Evolutionary conservation across 2,113 vertebrate genomes (phyloP), one percentile per base, ranked within the genome.

Genomic region (Ursus arctos): DNA sequence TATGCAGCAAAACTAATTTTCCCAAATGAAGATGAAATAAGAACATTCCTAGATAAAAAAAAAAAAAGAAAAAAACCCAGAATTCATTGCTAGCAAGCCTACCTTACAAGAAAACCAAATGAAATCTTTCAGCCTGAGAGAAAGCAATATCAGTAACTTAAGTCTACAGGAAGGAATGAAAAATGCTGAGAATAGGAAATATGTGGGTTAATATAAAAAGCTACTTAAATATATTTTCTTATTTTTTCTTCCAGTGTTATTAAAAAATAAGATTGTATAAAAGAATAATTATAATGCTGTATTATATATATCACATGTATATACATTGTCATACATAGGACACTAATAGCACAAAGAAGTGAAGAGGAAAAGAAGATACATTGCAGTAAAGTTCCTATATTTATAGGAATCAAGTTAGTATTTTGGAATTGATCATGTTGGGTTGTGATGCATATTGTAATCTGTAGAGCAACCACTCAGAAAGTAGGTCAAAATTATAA

Each of bases 1-100:
- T 51, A 18, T 26, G 43, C 33, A 91, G 16, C 24, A 67, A 91
- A 80, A 91, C 33, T 80, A 53, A 49, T 22, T 53, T 80, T 67
- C 74, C 63, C 49, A 90, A 65, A 26, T 79, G 15, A 79, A 90
- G 88, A 65, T 63, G 18, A 91, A 80, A 80, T 55, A 91, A 90
- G 40, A 77, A 67, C 47, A 91, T 67, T 53, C 59, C 24, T 31
- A 53, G 4, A 21, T 9, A 63, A 90, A 55, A 67, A 55, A 67
- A 49, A 28, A 43, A 63, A 11, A 26, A 31, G 4, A 31, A 31
- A 33, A 24, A 57, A 1, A 2, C 1, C 7, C 16, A 84, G 81
- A 71, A 88, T 79, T 90, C 2, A 61, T 82, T 43, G 40, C 14
- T 53, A 28, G 47, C 21, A 59, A 21, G 7, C 43, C 28, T 94